Conservation (phyloP, 1,140 invertebrate genomes). For the Zaprionus inermis region DNA sequence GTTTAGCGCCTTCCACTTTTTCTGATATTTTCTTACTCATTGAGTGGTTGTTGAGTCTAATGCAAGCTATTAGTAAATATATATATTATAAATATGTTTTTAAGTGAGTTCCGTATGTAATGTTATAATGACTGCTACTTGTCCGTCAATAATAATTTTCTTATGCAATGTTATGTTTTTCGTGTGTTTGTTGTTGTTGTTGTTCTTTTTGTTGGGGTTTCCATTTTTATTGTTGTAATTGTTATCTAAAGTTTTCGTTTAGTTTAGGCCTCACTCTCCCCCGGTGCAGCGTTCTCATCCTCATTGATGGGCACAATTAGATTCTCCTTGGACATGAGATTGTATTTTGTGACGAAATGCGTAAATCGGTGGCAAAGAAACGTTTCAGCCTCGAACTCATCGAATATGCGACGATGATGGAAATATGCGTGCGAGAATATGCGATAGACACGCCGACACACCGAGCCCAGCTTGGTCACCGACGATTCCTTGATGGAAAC, state of each 20-base stretch:
- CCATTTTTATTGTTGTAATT: slow-evolving; percentile 17
- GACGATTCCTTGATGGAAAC: slow-evolving; percentile 99
- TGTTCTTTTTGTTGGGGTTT: slow-evolving; percentile 17
- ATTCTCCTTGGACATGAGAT: slow-evolving; percentile 99
- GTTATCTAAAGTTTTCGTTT: not conserved
- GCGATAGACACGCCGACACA: slow-evolving; percentile 98
- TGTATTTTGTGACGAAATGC: slow-evolving; percentile 99
- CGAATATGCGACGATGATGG: slow-evolving; percentile 98
- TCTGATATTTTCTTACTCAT: not conserved
- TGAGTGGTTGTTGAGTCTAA: slow-evolving; percentile 43
- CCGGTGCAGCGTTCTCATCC: slow-evolving; percentile 85
- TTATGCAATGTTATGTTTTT: slow-evolving; percentile 42
- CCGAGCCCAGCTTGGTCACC: slow-evolving; percentile 98
- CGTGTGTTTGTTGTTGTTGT: slow-evolving; percentile 27
- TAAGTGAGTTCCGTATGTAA: slow-evolving; percentile 48
- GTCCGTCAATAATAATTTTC: slow-evolving; percentile 43
- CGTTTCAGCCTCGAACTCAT: slow-evolving; percentile 99
- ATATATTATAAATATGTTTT: slow-evolving; percentile 68
- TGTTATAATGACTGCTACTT: slow-evolving; percentile 46
- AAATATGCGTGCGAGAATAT: slow-evolving; percentile 99
- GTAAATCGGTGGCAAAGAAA: slow-evolving; percentile 98
- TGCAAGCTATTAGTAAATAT: slow-evolving; percentile 72
- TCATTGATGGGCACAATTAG: slow-evolving; percentile 96
- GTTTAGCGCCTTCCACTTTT: not conserved
- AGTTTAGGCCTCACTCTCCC: slow-evolving; percentile 88